A percentile compares a stretch with the other conserved stretches of the same genome.
These are phyloP conservation scores for Julus scandinavius DNA, from an alignment of 2,888 invertebrate genomes.

Conservation along the genomic window DNA sequence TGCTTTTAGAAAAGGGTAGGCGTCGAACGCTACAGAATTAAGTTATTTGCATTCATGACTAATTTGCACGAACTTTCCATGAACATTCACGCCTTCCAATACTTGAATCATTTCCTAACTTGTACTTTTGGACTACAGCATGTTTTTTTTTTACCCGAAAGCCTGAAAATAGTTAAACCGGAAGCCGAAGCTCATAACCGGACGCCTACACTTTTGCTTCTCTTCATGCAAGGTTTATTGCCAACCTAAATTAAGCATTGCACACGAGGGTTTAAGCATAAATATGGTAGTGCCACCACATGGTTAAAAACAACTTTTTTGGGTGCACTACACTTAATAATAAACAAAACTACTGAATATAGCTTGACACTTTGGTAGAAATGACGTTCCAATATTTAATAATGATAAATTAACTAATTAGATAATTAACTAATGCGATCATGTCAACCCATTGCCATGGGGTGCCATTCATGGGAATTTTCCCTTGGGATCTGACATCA, in stretches of 20 bases:
- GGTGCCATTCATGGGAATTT: too few relatives aligned
- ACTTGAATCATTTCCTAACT: background rate
- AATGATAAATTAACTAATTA: too few relatives aligned
- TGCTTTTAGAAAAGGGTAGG: background rate
- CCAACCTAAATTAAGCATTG: slow-evolving; percentile 7
- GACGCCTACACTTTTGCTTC: background rate
- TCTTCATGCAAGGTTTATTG: slow-evolving; percentile 4
- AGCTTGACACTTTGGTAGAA: background rate
- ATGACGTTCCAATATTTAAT: too few relatives aligned
- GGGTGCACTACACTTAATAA: background rate
- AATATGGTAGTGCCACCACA: background rate
- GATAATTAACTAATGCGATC: too few relatives aligned
- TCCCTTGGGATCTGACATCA: too few relatives aligned
- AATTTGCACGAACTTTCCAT: background rate
- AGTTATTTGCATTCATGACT: slow-evolving; percentile 7
- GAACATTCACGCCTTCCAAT: background rate
- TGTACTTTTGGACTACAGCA: background rate
- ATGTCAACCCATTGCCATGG: too few relatives aligned
- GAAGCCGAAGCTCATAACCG: slow-evolving; percentile 18
- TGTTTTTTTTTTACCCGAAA: background rate
- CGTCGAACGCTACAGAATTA: background rate
- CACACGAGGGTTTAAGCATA: background rate
- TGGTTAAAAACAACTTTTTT: slow-evolving; percentile 12
- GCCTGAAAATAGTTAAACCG: background rate
- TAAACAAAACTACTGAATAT: background rate